Base-by-base conservation (phyloP, 2,113 vertebrate species). In the Planiliza haematocheilus region DNA sequence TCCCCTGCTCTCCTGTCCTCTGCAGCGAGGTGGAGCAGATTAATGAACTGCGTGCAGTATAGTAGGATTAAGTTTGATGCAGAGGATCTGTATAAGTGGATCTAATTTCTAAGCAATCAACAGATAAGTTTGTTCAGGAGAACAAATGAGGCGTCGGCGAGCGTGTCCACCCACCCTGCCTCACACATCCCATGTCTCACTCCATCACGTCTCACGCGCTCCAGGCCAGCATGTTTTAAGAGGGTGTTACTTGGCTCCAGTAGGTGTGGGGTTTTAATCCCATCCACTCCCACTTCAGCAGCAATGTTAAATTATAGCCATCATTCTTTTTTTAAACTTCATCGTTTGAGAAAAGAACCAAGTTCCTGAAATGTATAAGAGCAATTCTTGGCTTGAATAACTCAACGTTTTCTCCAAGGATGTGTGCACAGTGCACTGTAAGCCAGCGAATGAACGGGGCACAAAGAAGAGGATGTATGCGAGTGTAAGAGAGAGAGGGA, bases 231-330 rank as follows among this genome's bases (percentile, higher is more conserved):
- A 9, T 52, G 41, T 21, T 59, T 86, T 77, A 88, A 90, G 85
- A 86, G 86, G 75, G 85, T 91, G 84, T 78, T 53, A 49, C 77
- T 81, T 85, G 76, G 77, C 79, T 77, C 1, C 48, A 48, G 56
- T 34, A 83, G 81, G 84, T 89, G 82, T 88, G 79, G 70, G 62
- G 45, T 46, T 86, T 82, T 67, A 79, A 89, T 76, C 75, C 72
- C 77, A 71, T 83, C 36, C 24, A 34, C 52, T 63, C 37, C 58
- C 70, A 66, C 78, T 86, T 84, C 57, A 72, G 45, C 69, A 65
- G 58, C 51, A 36, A 55, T 64, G 45, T 43, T 20, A 71, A 75
- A 64, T 50, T n/a, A 42, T 50, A 50, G 48, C 49, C 49, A 46
- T 76, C 67, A 56, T 46, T 45, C 30, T 41, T 30, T 34, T 13